These are phyloP conservation scores for Hyaena hyaena DNA, from an alignment of 2,113 vertebrate genomes.

Conservation along the genomic window DNA sequence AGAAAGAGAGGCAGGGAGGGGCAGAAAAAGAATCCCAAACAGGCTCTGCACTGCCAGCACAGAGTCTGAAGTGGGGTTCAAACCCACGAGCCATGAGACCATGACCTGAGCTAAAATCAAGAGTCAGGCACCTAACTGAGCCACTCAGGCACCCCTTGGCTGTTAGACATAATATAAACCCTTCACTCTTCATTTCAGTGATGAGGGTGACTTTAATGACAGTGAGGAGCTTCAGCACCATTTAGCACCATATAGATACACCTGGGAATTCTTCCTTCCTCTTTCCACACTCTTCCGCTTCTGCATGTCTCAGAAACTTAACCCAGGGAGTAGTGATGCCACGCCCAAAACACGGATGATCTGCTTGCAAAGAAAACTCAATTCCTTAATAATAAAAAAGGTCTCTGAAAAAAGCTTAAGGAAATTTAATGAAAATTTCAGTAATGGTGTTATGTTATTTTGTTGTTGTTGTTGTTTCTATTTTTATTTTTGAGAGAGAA, in stretches of 20 bases:
- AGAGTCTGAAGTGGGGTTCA: too few species aligned
- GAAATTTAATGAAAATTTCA: not conserved
- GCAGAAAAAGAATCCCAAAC: too few species aligned
- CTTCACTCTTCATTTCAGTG: not conserved
- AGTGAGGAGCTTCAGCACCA: not conserved
- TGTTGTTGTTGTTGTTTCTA: too few species aligned
- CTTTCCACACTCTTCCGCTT: not conserved
- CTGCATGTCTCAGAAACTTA: not conserved
- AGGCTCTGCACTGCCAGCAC: too few species aligned
- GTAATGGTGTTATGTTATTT: not conserved
- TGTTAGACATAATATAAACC: not conserved
- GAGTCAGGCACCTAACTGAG: too few species aligned
- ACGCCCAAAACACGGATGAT: not conserved
- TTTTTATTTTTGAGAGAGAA: too few species aligned
- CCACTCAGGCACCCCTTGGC: not conserved
- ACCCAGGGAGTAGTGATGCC: not conserved
- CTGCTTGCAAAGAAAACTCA: slow-evolving; percentile 39
- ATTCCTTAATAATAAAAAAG: not conserved
- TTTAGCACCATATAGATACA: not conserved
- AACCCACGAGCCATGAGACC: too few species aligned
- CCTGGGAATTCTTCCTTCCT: not conserved
- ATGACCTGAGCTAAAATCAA: too few species aligned
- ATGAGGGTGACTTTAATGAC: not conserved
- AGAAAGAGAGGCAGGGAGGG: too few species aligned
- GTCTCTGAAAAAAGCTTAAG: slow-evolving; percentile 15